Conservation (phyloP, 2,797 vertebrate species). For the Tokudaia tokunoshimensis region DNA sequence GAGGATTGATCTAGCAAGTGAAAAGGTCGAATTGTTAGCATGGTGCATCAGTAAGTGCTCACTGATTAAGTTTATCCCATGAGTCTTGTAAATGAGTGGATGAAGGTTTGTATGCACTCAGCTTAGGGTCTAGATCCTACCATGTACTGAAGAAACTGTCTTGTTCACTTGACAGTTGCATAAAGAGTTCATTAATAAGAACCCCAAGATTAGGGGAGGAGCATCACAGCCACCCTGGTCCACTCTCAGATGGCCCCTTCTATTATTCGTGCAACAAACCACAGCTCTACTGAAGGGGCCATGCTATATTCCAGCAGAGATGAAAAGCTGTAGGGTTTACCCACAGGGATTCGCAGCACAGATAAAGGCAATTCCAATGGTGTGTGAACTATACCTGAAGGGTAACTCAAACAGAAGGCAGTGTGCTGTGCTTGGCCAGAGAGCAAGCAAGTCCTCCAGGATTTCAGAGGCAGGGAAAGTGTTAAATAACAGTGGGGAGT, state of each 20-base stretch:
- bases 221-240: background rate
- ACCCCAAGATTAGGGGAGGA: conserved; percentile 13
- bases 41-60: background rate
- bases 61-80: background rate
- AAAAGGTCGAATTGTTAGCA: conserved; percentile 27
- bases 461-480: background rate
- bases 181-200: conserved; percentile 4
- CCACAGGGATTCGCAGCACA: background rate
- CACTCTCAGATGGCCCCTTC: background rate
- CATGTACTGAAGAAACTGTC: background rate
- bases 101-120: conserved; percentile 1
- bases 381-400: background rate
- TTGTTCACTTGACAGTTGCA: background rate
- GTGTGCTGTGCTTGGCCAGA: rapidly evolving
- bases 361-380: background rate
- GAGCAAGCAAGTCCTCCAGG: background rate
- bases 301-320: background rate
- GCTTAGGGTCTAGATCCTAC: background rate
- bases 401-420: conserved; percentile 19
- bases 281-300: background rate
- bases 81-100: background rate
- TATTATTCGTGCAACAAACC: conserved; percentile 30
- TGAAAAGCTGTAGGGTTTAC: background rate
- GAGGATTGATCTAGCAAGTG: background rate
- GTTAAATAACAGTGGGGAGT: background rate